A percentile compares a stretch with the other conserved stretches of the same genome.
Conservation (phyloP, 2,888 invertebrate species). For the Bugulina stolonifera region DNA sequence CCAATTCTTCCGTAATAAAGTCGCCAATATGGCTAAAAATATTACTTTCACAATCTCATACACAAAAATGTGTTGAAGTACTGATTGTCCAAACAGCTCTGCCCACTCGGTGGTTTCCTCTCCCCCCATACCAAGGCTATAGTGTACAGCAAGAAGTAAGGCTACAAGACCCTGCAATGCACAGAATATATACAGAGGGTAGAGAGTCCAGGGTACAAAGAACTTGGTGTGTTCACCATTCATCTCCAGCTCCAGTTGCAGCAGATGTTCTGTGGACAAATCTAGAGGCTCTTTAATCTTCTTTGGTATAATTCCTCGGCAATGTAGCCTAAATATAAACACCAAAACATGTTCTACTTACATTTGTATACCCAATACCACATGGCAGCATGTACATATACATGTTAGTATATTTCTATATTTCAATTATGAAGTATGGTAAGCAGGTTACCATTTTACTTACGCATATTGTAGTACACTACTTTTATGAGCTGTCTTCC, state of each 20-base stretch:
- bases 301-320: conserved; percentile 9
- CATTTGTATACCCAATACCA: too few species aligned
- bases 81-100: background rate
- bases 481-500: conserved; percentile 17
- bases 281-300: conserved; percentile 23
- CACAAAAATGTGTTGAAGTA: conserved; percentile 12
- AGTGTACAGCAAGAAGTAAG: conserved; percentile 8
- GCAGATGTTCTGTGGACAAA: conserved; percentile 14
- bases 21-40: background rate
- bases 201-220: conserved; percentile 23
- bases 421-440: too few species aligned
- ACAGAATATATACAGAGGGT: conserved; percentile 6
- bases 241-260: conserved; percentile 27
- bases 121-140: background rate
- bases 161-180: background rate
- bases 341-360: too few species aligned
- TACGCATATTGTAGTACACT: conserved; percentile 25
- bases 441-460: background rate
- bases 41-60: conserved; percentile 11
- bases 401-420: too few species aligned
- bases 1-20: conserved; percentile 17
- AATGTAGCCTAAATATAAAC: conserved; percentile 21
- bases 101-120: conserved; percentile 17
- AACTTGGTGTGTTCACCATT: conserved; percentile 26
- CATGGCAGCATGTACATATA: too few species aligned